Conservation (phyloP, 2,888 invertebrate species). For the Ectobius pallidus region DNA sequence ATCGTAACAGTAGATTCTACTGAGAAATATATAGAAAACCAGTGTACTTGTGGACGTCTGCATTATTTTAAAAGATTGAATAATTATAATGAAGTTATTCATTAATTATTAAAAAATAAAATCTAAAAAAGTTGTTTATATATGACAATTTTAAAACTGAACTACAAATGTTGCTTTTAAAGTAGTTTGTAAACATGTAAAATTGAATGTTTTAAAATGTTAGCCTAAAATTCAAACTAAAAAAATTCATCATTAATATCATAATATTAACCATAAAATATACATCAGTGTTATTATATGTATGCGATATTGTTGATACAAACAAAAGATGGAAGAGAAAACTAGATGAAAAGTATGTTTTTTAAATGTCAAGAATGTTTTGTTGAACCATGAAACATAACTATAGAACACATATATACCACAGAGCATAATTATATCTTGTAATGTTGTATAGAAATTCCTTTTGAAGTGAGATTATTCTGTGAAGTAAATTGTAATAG, state of each 20-base stretch:
- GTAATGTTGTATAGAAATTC: slow-evolving; percentile 27
- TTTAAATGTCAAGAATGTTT: slow-evolving; percentile 27
- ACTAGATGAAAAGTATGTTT: slow-evolving; percentile 20
- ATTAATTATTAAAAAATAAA: slow-evolving; percentile 26
- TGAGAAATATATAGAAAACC: slow-evolving; percentile 3
- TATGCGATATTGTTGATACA: slow-evolving; percentile 16
- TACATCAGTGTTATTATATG: slow-evolving; percentile 27
- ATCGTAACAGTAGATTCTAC: slow-evolving; percentile 12
- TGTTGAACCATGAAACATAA: slow-evolving; percentile 22
- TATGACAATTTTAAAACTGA: slow-evolving; percentile 15
- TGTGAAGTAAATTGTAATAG: slow-evolving; percentile 30
- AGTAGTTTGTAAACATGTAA: slow-evolving; percentile 22
- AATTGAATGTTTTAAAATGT: slow-evolving; percentile 23
- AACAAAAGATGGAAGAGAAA: slow-evolving; percentile 12
- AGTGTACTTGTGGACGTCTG: slow-evolving; percentile 20
- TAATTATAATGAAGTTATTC: slow-evolving; percentile 22
- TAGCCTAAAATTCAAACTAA: slow-evolving; percentile 18
- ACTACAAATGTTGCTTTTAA: slow-evolving; percentile 24
- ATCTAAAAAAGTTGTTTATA: slow-evolving; percentile 23
- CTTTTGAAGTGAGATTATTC: slow-evolving; percentile 26
- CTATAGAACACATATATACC: slow-evolving; percentile 28
- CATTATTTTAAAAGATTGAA: slow-evolving; percentile 27
- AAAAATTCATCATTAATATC: slow-evolving; percentile 20
- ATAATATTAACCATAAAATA: slow-evolving; percentile 19
- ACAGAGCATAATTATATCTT: slow-evolving; percentile 24